Percentiles rank a stretch among this genome's conserved stretches.
Evolutionary conservation across 2,888 invertebrate genomes (phyloP).

Genomic region (Nysson spinosus): DNA sequence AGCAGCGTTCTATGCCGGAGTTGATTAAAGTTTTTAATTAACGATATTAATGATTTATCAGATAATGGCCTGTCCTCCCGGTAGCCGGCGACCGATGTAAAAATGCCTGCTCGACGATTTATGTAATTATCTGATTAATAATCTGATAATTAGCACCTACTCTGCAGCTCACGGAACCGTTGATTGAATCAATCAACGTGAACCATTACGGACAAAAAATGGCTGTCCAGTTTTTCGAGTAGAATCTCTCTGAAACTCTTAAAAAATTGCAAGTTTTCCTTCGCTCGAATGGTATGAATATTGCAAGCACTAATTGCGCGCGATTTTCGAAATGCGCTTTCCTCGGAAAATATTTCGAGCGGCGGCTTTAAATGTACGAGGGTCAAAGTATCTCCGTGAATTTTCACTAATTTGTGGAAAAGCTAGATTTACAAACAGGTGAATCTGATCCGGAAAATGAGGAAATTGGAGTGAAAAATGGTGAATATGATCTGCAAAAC

Average conservation of each 20-base stretch:
- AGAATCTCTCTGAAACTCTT: slow-evolving; percentile 21
- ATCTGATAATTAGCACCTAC: slow-evolving; percentile 49
- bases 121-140: slow-evolving; percentile 47
- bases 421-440: too few relatives aligned
- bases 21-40: slow-evolving; percentile 69
- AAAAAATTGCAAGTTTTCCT: too few relatives aligned
- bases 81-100: slow-evolving; percentile 5
- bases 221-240: too few relatives aligned
- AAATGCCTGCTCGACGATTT: slow-evolving; percentile 35
- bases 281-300: slow-evolving; percentile 15
- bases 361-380: too few relatives aligned
- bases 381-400: too few relatives aligned
- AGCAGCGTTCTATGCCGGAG: slow-evolving; percentile 15
- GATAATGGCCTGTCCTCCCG: slow-evolving; percentile 25
- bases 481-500: too few relatives aligned
- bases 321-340: too few relatives aligned
- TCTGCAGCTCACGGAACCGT: slow-evolving; percentile 6
- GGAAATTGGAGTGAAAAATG: too few relatives aligned
- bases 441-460: too few relatives aligned
- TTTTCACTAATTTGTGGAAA: too few relatives aligned
- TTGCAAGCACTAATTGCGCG: too few relatives aligned
- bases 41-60: slow-evolving; percentile 61
- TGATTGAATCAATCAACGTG: slow-evolving; percentile 41
- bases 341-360: too few relatives aligned
- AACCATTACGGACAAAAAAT: slow-evolving; percentile 27